A percentile compares a stretch with the other conserved stretches of the same genome.
phyloP scores from a whole-genome alignment of 2,797 vertebrate species.

The Acridotheres tristis region DNA sequence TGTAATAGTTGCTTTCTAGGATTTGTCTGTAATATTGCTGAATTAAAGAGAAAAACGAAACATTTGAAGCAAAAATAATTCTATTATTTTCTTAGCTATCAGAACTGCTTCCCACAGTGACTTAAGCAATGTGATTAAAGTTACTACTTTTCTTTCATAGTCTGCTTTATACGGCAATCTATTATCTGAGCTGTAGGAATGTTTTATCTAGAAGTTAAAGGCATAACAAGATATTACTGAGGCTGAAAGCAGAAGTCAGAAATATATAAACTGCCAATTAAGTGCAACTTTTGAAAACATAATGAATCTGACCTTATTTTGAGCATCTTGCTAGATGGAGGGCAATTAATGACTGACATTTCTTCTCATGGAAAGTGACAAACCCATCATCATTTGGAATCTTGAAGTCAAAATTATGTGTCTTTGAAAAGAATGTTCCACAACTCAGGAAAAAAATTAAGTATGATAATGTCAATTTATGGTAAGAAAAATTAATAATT shows the following conservation, averaged over 20 bases:
- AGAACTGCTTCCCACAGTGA: background rate
- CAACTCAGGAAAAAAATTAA: background rate
- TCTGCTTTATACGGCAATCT: background rate
- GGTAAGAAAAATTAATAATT: background rate
- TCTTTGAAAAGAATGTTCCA: background rate
- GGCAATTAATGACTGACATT: slow-evolving; percentile 6
- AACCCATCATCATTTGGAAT: background rate
- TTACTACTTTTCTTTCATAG: background rate
- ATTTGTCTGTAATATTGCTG: background rate
- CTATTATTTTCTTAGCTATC: background rate
- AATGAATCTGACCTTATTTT: slow-evolving; percentile 16
- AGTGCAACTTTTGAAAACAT: background rate
- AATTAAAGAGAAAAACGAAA: background rate
- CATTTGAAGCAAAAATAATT: background rate
- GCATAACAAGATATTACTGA: background rate
- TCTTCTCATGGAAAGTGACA: background rate
- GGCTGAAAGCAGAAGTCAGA: slow-evolving; percentile 8
- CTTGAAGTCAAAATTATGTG: background rate
- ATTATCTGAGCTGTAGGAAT: background rate
- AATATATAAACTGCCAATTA: background rate
- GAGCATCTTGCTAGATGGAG: background rate
- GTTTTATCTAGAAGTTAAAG: slow-evolving; percentile 7
- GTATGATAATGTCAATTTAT: background rate
- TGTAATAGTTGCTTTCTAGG: background rate
- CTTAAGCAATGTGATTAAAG: background rate